Base-by-base conservation (phyloP, 2,797 vertebrate species). In the Gouania willdenowi region DNA sequence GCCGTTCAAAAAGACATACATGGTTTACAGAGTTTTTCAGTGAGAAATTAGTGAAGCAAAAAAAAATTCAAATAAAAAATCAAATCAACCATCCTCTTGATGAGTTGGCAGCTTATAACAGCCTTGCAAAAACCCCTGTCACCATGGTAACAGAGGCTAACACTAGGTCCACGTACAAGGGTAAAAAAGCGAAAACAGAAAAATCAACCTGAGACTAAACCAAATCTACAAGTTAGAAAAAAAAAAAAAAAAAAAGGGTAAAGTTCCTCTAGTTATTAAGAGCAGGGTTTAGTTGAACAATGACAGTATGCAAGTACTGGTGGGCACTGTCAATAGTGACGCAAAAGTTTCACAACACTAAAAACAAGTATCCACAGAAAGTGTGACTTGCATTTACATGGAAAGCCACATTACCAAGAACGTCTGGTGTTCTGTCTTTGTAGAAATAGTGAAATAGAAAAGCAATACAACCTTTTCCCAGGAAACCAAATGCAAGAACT, bases 361-460 rank as follows among this genome's bases (percentile, higher is more conserved):
- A 74, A 75, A 77, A 74, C 64, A 64, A 53, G 26, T 36, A 63
- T 60, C 41, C 54, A 63, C 69, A 66, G 55, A 71, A 72, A 61
- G 14, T 48, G 64, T 68, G 70, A 75, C 55, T 63, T 63, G 79
- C 68, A 61, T 83, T 80, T 66, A 75, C 71, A 77, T 65, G 63
- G 53, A 75, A 81, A 71, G 56, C 69, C 65, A 75, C 70, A 71
- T 75, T 49, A 74, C 45, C 71, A 75, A 50, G 24, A 56, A 46
- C 73, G 41, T 77, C 47, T 51, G 75, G 45, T 62, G 63, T 65
- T 75, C 67, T 72, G 58, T 75, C 54, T 71, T 56, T 57, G 72
- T 81, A 75, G 70, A 76, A 83, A 83, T 73, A 75, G 62, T 59
- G 49, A 74, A 75, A 75, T 79, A 77, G 54, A 73, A 86, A 83